Evolutionary conservation across 2,888 invertebrate genomes (phyloP).

Genomic region (Ennomos fuscantarius): DNA sequence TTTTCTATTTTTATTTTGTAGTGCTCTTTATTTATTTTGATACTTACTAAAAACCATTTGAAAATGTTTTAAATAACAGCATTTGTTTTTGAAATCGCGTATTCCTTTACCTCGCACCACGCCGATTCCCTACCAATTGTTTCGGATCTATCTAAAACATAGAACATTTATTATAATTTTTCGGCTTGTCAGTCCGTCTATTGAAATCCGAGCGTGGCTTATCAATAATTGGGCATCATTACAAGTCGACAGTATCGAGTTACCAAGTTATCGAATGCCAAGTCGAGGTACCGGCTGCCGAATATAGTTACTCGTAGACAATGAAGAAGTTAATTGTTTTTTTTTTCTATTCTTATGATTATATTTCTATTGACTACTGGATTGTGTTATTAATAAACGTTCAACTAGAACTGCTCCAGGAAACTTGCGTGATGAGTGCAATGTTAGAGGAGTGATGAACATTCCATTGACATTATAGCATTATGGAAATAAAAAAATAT

Average conservation of each 20-base stretch:
- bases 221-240: conserved; percentile 80
- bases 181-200: conserved; percentile 79
- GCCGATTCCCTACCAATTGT: conserved; percentile 62
- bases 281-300: conserved; percentile 54
- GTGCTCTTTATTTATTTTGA: too few species aligned
- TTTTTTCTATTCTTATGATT: conserved; percentile 16
- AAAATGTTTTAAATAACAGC: too few species aligned
- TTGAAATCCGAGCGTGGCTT: conserved; percentile 81
- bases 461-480: too few species aligned
- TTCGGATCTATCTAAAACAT: conserved; percentile 71
- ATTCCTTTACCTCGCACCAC: conserved; percentile 37
- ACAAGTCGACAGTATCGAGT: conserved; percentile 45
- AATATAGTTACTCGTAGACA: conserved; percentile 31
- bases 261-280: too few species aligned
- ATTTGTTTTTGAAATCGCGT: conserved; percentile 36
- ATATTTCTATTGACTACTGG: conserved; percentile 23
- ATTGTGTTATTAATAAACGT: background rate
- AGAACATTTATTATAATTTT: conserved; percentile 79
- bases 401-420: too few species aligned
- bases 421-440: too few species aligned
- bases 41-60: too few species aligned
- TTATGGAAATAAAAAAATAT: too few species aligned
- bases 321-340: conserved; percentile 25
- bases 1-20: too few species aligned
- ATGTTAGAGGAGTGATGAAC: too few species aligned